Base-by-base conservation (phyloP, 1,140 invertebrate species). In the Drosophila persimilis region DNA sequence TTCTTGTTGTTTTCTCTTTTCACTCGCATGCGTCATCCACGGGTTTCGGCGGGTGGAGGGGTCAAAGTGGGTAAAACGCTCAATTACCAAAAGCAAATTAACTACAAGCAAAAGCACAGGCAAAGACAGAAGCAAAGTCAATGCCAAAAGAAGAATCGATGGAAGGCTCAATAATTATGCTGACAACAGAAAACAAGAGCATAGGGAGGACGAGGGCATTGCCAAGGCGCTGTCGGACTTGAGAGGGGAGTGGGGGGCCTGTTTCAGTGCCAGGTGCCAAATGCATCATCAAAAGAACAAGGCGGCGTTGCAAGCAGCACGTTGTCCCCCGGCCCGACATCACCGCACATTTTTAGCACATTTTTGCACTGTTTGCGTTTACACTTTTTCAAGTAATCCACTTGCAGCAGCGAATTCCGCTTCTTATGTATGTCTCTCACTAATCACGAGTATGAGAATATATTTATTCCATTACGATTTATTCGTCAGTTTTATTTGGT, bases 101-200 rank as follows among this genome's bases (percentile, higher is more conserved):
- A 69, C 73, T 60, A 72, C 57, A 62, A 51, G 60, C 65, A 78
- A 65, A 65, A 22, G 52, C 45, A 52, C 4, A 13, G 29, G 51
- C 51, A 51, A 43, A 66, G 50, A 48, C 47, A 50, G 8, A 65
- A n/a, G 35, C 45, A 60, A 60, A 43, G 48, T 9, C 46, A 52
- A 57, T 29, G 53, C 29, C 60, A 54, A 39, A 47, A 66, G 62
- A 69, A 47, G 77, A 74, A 85, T 85, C 80, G 80, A 85, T 85
- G 77, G 35, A 74, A 58, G 73, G 61, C 73, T 86, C 80, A 85
- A 85, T 85, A 80, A 73, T 85, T 86, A 86, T 85, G 77, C 80
- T 85, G 64, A 73, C 61, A 62, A 60, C 63, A 52, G 39, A 65
- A 77, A 60, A 65, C 22, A 41, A 46, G 43, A 46, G 11, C 29